Conservation (phyloP, 2,888 invertebrate genomes). For the Drosophila fulvimacula region DNA sequence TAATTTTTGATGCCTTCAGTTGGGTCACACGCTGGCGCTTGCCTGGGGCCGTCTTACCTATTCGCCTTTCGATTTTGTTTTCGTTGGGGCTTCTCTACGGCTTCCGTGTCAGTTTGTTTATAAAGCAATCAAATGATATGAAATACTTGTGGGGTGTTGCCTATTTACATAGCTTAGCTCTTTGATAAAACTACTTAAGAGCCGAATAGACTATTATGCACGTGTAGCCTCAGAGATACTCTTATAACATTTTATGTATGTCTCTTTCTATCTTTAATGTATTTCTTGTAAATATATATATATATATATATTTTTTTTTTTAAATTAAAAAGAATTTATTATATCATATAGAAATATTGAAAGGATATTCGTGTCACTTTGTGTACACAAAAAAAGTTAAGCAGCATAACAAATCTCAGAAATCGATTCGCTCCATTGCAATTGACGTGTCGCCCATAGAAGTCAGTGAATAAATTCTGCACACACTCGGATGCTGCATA, state of each 20-base stretch:
- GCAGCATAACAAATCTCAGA: neutral
- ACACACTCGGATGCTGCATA: constrained; percentile 54
- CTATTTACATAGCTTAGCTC: constrained; percentile 1
- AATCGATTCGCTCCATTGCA: constrained; percentile 1
- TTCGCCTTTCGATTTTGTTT: constrained; percentile 2
- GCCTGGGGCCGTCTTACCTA: constrained; percentile 4
- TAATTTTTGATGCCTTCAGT: constrained; percentile 62
- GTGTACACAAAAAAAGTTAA: neutral
- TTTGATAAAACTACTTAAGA: neutral
- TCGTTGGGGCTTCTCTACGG: neutral
- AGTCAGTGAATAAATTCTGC: constrained; percentile 48
- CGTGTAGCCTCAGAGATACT: neutral
- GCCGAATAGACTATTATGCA: neutral
- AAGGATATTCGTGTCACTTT: constrained; percentile 1
- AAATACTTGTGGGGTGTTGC: constrained; percentile 4
- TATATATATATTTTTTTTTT: no score
- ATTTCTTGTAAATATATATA: no score
- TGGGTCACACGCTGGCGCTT: constrained; percentile 30
- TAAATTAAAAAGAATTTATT: no score
- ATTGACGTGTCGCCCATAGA: constrained; percentile 5
- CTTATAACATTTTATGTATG: neutral
- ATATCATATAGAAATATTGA: neutral
- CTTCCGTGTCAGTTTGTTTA: constrained; percentile 33
- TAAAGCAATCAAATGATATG: constrained; percentile 26
- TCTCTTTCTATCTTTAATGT: neutral